phyloP scores from a whole-genome alignment of 2,888 invertebrate species.

The Pollenia angustigena region DNA sequence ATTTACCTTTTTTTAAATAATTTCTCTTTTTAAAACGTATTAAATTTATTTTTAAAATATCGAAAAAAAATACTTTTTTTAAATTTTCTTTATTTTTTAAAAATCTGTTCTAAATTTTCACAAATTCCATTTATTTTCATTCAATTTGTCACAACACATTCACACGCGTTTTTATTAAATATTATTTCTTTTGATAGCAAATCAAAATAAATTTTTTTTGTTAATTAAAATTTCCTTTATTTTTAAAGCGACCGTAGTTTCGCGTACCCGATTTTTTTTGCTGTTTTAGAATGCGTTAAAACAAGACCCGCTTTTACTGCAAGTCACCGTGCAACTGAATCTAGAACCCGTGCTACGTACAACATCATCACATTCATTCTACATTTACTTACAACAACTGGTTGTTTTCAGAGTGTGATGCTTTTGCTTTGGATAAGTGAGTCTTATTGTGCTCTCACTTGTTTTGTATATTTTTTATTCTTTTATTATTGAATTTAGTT shows the following conservation, averaged over 20 bases:
- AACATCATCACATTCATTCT: constrained; percentile 74
- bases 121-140: constrained; percentile 6
- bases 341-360: constrained; percentile 69
- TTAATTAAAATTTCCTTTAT: constrained; percentile 56
- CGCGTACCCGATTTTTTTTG: constrained; percentile 49
- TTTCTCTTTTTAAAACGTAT: constrained; percentile 1
- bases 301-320: constrained; percentile 77
- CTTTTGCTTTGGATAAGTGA: constrained; percentile 55
- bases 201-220: constrained; percentile 38
- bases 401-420: constrained; percentile 69
- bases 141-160: constrained; percentile 43
- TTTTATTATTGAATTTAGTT: constrained; percentile 8
- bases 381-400: constrained; percentile 69
- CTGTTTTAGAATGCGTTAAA: constrained; percentile 74
- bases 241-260: constrained; percentile 40
- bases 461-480: constrained; percentile 54
- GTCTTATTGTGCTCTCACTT: constrained; percentile 72
- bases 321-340: constrained; percentile 81
- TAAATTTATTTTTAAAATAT: background rate
- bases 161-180: constrained; percentile 42
- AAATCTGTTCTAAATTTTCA: constrained; percentile 63
- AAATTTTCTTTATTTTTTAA: constrained; percentile 36
- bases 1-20: constrained; percentile 55
- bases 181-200: constrained; percentile 32
- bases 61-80: constrained; percentile 6